These are phyloP conservation scores for Thereva unica DNA, from an alignment of 2,888 invertebrate genomes.

Conservation along the genomic window DNA sequence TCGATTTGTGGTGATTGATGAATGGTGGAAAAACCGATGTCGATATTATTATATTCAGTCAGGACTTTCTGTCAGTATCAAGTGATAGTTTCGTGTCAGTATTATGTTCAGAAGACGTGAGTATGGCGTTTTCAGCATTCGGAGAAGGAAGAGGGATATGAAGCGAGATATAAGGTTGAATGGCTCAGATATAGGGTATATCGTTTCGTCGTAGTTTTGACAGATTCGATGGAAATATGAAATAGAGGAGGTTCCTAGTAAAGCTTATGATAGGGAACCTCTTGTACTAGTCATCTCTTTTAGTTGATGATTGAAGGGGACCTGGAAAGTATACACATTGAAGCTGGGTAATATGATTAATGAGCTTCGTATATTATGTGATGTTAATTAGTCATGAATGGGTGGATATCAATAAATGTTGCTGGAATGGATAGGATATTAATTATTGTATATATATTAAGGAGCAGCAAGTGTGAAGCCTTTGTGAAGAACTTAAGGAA, in stretches of 20 bases:
- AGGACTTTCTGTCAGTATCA: slow-evolving; percentile 12
- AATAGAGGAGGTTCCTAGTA: slow-evolving; percentile 19
- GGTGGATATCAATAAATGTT: slow-evolving; percentile 4
- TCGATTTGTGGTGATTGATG: slow-evolving; percentile 35
- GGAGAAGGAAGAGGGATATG: slow-evolving; percentile 12
- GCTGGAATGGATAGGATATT: too few relatives aligned
- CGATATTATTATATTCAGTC: slow-evolving; percentile 24
- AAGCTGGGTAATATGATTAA: slow-evolving; percentile 29
- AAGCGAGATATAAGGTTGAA: slow-evolving; percentile 28
- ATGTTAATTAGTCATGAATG: slow-evolving; percentile 32
- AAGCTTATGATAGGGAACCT: slow-evolving; percentile 17
- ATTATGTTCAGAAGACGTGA: neutral
- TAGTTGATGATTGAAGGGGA: slow-evolving; percentile 12
- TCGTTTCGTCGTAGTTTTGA: slow-evolving; percentile 11
- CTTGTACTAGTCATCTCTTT: slow-evolving; percentile 2
- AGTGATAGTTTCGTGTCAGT: slow-evolving; percentile 25
- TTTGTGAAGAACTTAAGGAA: too few relatives aligned
- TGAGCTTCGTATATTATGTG: slow-evolving; percentile 29
- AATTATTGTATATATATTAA: too few relatives aligned
- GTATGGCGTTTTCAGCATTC: too few relatives aligned
- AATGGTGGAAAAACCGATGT: slow-evolving; percentile 30
- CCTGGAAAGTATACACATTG: slow-evolving; percentile 24
- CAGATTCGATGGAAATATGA: slow-evolving; percentile 11
- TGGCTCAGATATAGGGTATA: slow-evolving; percentile 16
- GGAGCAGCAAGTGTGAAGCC: too few relatives aligned